Evolutionary conservation across 1,140 invertebrate species (phyloP).

Genomic region (Calycopis cecrops): DNA sequence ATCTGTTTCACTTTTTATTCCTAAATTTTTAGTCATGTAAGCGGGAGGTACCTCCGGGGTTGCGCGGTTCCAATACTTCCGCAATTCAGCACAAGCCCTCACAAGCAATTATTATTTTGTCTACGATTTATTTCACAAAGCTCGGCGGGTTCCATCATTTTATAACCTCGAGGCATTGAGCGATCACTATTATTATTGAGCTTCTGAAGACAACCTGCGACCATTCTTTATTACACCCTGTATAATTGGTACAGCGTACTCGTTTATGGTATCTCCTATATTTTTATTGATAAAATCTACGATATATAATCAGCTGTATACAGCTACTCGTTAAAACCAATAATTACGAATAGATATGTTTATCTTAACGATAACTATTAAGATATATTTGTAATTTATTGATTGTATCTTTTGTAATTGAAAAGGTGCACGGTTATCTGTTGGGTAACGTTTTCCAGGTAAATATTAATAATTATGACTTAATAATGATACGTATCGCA

Average conservation of each 20-base stretch:
- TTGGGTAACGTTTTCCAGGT: too few relatives aligned
- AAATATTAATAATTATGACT: too few relatives aligned
- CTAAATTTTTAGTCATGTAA: too few relatives aligned
- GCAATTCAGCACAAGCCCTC: too few relatives aligned
- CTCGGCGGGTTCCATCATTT: too few relatives aligned
- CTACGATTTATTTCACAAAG: too few relatives aligned
- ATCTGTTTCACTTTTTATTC: too few relatives aligned
- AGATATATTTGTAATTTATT: slow-evolving; percentile 5
- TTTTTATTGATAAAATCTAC: slow-evolving; percentile 10
- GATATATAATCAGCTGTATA: not conserved
- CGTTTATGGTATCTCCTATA: not conserved
- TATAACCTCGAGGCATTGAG: slow-evolving; percentile 29
- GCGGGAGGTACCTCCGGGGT: too few relatives aligned
- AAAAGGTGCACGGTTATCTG: not conserved
- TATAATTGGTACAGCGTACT: slow-evolving; percentile 2
- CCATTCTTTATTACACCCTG: slow-evolving; percentile 57
- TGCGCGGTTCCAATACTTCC: too few relatives aligned
- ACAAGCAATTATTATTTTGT: too few relatives aligned
- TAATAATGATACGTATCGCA: too few relatives aligned
- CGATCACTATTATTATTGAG: slow-evolving; percentile 53
- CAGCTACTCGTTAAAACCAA: not conserved
- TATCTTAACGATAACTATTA: slow-evolving; percentile 1
- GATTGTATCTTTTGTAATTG: not conserved
- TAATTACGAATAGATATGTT: not conserved
- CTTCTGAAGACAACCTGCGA: slow-evolving; percentile 43